Percentiles rank a stretch among this genome's conserved stretches.
phyloP scores from a whole-genome alignment of 2,113 vertebrate genomes.

The Girardinichthys multiradiatus region DNA sequence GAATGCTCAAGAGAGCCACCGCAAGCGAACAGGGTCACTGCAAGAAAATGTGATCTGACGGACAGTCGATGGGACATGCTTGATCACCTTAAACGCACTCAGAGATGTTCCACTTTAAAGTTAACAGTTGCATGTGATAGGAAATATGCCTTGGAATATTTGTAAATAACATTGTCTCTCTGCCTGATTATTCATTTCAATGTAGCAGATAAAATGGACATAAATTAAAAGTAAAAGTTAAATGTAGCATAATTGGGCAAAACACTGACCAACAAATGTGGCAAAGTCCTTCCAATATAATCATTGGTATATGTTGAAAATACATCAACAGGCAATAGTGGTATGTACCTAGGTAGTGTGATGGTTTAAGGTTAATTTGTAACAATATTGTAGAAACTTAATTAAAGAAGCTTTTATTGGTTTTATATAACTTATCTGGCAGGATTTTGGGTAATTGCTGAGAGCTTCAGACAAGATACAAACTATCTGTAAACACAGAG shows the following conservation, averaged over 20 bases:
- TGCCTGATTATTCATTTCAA: neutral
- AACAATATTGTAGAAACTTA: neutral
- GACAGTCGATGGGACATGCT: conserved; percentile 28
- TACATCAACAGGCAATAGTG: neutral
- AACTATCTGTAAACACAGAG: no score
- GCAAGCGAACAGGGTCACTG: conserved; percentile 36
- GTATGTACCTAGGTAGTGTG: neutral
- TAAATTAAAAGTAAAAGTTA: neutral
- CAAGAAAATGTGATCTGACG: conserved; percentile 40
- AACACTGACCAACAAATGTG: neutral
- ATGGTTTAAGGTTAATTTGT: neutral
- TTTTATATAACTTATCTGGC: no score
- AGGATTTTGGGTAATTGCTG: no score
- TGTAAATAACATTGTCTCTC: neutral
- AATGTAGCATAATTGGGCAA: neutral
- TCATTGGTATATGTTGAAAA: neutral
- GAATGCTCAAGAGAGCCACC: conserved; percentile 18
- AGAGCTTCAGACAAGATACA: no score
- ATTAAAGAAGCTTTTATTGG: no score
- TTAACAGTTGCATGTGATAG: neutral
- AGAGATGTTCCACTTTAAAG: conserved; percentile 10
- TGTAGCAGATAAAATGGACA: neutral
- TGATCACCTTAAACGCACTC: conserved; percentile 21
- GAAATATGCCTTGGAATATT: neutral
- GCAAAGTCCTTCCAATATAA: neutral